Evolutionary conservation across 2,113 vertebrate genomes (phyloP).

Genomic region (human): GRCh38 chr9:106639001-106639500

Average conservation of each 20-base stretch:
- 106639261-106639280: slow-evolving; percentile 11
- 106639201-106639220: neutral
- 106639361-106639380: neutral
- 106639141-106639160: neutral
- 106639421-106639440: neutral
- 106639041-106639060: neutral
- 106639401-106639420: neutral
- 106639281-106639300: neutral
- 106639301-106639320: neutral
- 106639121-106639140: neutral
- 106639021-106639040: neutral
- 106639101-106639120: neutral
- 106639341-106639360: neutral
- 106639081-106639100: neutral
- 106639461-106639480: neutral
- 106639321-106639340: neutral
- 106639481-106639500: neutral
- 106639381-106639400: neutral
- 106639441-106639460: neutral
- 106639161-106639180: neutral
- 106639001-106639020: neutral
- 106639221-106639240: neutral
- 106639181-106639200: neutral
- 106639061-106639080: neutral
- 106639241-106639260: neutral